Percentiles rank a stretch among this genome's conserved stretches.
Evolutionary conservation across 1,140 invertebrate genomes (phyloP).

Genomic region (Drosophila sulfurigaster): DNA sequence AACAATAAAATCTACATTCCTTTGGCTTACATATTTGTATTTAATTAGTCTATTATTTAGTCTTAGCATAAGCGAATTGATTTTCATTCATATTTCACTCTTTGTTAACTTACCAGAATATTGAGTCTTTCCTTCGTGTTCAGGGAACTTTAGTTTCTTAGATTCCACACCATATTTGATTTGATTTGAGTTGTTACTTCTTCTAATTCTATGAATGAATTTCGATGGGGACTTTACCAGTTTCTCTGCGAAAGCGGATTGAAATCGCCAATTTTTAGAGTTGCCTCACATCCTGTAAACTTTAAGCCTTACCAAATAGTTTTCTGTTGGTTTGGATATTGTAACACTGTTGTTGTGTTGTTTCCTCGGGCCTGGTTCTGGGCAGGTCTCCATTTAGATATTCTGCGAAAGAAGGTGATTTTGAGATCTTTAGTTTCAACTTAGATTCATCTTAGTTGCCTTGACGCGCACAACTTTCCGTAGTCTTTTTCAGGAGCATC

Average conservation of each 20-base stretch:
- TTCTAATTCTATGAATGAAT: neutral
- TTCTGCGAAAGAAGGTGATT: slow-evolving; percentile 45
- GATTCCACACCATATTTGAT: slow-evolving; percentile 10
- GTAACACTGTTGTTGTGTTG: neutral
- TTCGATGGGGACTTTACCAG: neutral
- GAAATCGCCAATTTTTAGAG: slow-evolving; percentile 9
- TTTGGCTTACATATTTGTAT: neutral
- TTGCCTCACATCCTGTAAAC: neutral
- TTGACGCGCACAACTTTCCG: slow-evolving; percentile 55
- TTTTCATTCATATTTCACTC: no score
- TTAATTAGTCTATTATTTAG: neutral
- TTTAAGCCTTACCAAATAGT: slow-evolving; percentile 9
- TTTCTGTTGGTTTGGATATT: neutral
- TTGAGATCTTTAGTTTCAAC: slow-evolving; percentile 18
- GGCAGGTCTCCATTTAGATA: neutral
- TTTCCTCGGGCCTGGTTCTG: neutral
- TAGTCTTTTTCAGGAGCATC: slow-evolving; percentile 57
- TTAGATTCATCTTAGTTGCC: slow-evolving; percentile 14
- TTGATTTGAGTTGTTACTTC: neutral
- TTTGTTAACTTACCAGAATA: neutral
- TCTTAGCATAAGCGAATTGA: no score
- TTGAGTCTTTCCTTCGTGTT: neutral
- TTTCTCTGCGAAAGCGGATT: slow-evolving; percentile 1
- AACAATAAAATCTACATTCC: no score
- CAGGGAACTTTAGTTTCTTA: neutral